phyloP scores from a whole-genome alignment of 2,888 invertebrate species.

The Argynnis bischoffii region DNA sequence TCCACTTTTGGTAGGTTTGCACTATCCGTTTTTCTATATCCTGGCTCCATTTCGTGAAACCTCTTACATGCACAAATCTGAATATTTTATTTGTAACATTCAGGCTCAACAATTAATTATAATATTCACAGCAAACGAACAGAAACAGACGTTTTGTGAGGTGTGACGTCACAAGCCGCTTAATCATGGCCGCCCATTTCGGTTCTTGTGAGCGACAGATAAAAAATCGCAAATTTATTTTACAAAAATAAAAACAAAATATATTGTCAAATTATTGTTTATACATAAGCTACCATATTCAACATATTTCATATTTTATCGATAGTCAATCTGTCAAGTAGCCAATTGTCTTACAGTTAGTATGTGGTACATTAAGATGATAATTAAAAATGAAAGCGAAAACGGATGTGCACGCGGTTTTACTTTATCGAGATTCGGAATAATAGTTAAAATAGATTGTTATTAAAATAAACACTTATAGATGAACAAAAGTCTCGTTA shows the following conservation, averaged over 20 bases:
- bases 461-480: neutral
- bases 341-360: neutral
- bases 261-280: neutral
- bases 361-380: neutral
- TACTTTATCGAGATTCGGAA: neutral
- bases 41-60: slow-evolving; percentile 6
- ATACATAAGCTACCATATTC: too few relatives aligned
- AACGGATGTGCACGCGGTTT: neutral
- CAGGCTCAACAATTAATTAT: too few relatives aligned
- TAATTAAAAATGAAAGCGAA: slow-evolving; percentile 6
- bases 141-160: too few relatives aligned
- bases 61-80: neutral
- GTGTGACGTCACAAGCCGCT: too few relatives aligned
- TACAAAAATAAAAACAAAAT: neutral
- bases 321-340: too few relatives aligned
- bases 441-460: too few relatives aligned
- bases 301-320: too few relatives aligned
- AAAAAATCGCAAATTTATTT: too few relatives aligned
- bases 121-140: too few relatives aligned
- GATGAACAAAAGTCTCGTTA: neutral
- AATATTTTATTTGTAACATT: too few relatives aligned
- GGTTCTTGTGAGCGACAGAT: too few relatives aligned
- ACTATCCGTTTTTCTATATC: slow-evolving; percentile 2
- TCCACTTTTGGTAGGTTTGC: neutral
- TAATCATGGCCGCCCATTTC: too few relatives aligned